Evolutionary conservation across 2,888 invertebrate genomes (phyloP).

Genomic region (Sicus ferrugineus): DNA sequence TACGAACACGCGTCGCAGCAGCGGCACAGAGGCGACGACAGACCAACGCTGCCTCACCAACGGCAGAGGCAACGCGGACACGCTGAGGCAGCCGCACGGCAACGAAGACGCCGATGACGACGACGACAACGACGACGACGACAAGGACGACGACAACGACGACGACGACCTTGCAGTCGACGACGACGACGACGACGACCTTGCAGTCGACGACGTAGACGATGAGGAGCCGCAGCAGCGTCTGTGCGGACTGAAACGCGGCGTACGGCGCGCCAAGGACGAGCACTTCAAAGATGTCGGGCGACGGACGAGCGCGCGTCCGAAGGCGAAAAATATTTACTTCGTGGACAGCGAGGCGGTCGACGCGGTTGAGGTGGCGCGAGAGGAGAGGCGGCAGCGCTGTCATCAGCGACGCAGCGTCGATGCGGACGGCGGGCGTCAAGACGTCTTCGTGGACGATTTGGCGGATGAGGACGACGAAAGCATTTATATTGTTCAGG

Average conservation of each 20-base stretch:
- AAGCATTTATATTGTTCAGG: slow-evolving; percentile 53
- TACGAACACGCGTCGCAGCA: slow-evolving; percentile 49
- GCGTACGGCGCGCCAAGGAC: slow-evolving; percentile 61
- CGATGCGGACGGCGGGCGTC: slow-evolving; percentile 15
- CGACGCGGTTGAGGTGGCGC: background rate
- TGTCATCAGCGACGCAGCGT: slow-evolving; percentile 11
- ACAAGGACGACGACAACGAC: slow-evolving; percentile 30
- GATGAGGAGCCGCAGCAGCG: slow-evolving; percentile 45
- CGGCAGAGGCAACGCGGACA: too few relatives aligned
- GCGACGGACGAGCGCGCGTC: slow-evolving; percentile 58
- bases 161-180: slow-evolving; percentile 33
- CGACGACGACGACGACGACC: slow-evolving; percentile 41
- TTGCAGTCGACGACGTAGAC: slow-evolving; percentile 19
- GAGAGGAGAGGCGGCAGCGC: background rate
- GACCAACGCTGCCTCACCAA: slow-evolving; percentile 11
- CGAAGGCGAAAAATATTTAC: slow-evolving; percentile 63
- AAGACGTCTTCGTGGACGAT: slow-evolving; percentile 21
- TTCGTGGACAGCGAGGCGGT: slow-evolving; percentile 55
- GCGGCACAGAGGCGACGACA: slow-evolving; percentile 6
- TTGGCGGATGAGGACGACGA: slow-evolving; percentile 40
- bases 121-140: too few relatives aligned
- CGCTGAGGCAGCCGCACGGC: too few relatives aligned
- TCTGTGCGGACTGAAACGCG: slow-evolving; percentile 58
- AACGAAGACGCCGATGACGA: too few relatives aligned
- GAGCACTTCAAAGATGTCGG: slow-evolving; percentile 64